These are phyloP conservation scores for Gisinianus flammeolus DNA, from an alignment of 2,888 invertebrate species.

Conservation along the genomic window DNA sequence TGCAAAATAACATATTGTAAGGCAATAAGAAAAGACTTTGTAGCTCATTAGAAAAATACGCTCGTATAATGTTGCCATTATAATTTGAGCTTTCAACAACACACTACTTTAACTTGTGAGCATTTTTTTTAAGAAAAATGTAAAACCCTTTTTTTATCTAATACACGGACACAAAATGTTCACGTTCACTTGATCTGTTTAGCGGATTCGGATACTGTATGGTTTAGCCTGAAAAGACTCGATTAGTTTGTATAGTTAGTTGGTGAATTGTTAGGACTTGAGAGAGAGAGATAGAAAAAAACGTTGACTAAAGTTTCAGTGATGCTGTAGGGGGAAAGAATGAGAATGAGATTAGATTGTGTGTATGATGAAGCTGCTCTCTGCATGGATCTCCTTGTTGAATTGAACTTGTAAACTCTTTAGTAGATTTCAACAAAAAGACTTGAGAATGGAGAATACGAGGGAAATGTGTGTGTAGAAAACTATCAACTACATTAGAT, in stretches of 20 bases:
- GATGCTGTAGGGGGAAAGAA: too few species aligned
- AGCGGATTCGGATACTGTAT: not conserved
- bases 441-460: not conserved
- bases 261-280: not conserved
- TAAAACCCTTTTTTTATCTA: not conserved
- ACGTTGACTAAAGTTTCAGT: not conserved
- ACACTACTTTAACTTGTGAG: too few species aligned
- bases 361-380: not conserved
- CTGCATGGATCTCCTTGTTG: not conserved
- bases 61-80: too few species aligned
- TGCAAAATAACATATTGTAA: not conserved
- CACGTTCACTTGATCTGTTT: not conserved
- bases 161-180: too few species aligned
- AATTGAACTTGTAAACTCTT: constrained; percentile 28
- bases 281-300: not conserved
- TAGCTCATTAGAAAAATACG: not conserved
- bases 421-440: constrained; percentile 13
- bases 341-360: not conserved
- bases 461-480: not conserved
- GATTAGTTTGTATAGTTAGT: constrained; percentile 4
- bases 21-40: not conserved
- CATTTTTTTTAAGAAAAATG: not conserved
- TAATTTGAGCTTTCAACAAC: too few species aligned
- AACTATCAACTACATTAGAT: not conserved
- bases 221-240: not conserved